Conservation (phyloP, 2,797 vertebrate genomes). For the Nasua narica region DNA sequence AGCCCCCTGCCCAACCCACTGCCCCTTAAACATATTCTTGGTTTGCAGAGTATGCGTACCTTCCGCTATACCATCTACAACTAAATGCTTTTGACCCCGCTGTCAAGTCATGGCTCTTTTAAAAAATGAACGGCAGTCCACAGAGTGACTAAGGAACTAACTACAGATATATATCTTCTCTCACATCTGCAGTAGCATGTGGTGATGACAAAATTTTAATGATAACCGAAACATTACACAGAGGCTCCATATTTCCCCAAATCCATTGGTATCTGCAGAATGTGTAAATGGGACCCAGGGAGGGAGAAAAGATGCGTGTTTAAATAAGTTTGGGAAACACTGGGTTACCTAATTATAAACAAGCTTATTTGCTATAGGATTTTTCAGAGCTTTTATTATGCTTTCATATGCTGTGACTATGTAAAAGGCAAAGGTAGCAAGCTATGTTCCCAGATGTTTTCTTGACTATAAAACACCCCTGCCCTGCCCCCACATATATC, state of each 20-base stretch:
- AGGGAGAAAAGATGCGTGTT: neutral
- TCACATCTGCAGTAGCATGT: neutral
- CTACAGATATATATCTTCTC: neutral
- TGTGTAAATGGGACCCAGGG: rapidly evolving
- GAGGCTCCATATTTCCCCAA: neutral
- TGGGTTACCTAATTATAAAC: neutral
- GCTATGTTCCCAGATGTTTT: neutral
- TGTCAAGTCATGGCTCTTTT: neutral
- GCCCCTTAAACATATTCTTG: neutral
- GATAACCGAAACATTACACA: neutral
- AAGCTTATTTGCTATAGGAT: neutral
- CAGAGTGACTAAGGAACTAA: neutral
- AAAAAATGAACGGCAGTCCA: neutral
- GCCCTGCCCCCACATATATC: neutral
- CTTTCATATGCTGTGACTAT: neutral
- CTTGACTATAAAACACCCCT: rapidly evolving
- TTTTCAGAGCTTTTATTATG: neutral
- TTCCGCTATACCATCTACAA: neutral
- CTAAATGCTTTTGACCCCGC: neutral
- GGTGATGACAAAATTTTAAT: neutral
- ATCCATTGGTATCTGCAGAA: neutral
- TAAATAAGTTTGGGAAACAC: neutral
- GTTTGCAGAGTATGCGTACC: neutral
- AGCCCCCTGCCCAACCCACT: neutral
- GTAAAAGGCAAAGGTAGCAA: neutral